These are phyloP conservation scores for Phaetusa simplex DNA, from an alignment of 2,113 vertebrate genomes.

Conservation along the genomic window DNA sequence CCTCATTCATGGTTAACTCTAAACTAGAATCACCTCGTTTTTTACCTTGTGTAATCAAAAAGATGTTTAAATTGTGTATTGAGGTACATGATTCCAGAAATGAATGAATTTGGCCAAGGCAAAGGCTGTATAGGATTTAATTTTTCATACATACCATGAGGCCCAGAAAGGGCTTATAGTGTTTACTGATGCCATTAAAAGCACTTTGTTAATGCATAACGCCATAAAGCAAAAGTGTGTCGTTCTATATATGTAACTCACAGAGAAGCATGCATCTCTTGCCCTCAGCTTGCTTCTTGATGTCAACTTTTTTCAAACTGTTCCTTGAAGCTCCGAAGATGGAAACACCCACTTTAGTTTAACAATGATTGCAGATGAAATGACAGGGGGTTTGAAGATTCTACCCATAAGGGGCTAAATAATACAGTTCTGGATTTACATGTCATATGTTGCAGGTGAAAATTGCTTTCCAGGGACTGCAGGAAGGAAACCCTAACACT, in stretches of 20 bases:
- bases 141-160: neutral
- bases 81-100: neutral
- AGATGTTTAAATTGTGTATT: neutral
- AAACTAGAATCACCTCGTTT: neutral
- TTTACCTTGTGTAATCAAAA: slow-evolving; percentile 17
- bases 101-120: neutral
- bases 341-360: neutral
- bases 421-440: neutral
- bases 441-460: neutral
- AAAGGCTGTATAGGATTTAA: neutral
- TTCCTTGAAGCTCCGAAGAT: neutral
- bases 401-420: neutral
- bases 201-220: neutral
- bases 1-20: neutral
- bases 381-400: neutral
- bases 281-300: neutral
- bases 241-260: neutral
- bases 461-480: neutral
- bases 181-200: neutral
- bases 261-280: neutral
- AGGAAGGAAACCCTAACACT: neutral
- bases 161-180: neutral
- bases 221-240: neutral
- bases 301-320: neutral
- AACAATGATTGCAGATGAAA: neutral